Conservation (phyloP, 1,140 invertebrate species). For the Ridgeia piscesae region DNA sequence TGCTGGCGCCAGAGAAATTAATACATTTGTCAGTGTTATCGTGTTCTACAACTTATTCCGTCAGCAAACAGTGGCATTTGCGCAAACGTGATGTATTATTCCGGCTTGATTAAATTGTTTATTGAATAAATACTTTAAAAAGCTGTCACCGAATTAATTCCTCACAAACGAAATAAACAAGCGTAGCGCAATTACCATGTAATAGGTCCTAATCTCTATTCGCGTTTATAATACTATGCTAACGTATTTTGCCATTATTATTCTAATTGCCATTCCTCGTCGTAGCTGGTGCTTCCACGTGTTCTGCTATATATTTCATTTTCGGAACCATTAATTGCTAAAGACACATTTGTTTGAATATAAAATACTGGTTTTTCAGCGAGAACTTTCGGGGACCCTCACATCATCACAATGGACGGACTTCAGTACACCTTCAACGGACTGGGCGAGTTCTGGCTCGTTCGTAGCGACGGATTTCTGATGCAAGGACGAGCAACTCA, state of each 20-base stretch:
- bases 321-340: neutral
- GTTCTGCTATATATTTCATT: neutral
- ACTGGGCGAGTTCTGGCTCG: neutral
- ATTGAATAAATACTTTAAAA: neutral
- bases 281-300: neutral
- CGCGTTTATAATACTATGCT: neutral
- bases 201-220: no score
- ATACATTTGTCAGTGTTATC: no score
- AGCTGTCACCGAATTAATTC: neutral
- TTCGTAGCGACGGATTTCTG: neutral
- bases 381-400: neutral
- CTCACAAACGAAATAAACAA: neutral
- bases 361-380: neutral
- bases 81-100: no score
- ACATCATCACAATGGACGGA: neutral
- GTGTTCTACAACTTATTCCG: no score
- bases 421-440: neutral
- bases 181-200: neutral
- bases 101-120: no score
- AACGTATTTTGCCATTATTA: neutral
- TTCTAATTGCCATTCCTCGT: neutral
- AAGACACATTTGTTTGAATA: neutral
- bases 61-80: neutral
- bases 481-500: neutral
- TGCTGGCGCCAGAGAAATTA: no score